These are phyloP conservation scores for Amphipyra berbera DNA, from an alignment of 2,888 invertebrate genomes.

Conservation along the genomic window DNA sequence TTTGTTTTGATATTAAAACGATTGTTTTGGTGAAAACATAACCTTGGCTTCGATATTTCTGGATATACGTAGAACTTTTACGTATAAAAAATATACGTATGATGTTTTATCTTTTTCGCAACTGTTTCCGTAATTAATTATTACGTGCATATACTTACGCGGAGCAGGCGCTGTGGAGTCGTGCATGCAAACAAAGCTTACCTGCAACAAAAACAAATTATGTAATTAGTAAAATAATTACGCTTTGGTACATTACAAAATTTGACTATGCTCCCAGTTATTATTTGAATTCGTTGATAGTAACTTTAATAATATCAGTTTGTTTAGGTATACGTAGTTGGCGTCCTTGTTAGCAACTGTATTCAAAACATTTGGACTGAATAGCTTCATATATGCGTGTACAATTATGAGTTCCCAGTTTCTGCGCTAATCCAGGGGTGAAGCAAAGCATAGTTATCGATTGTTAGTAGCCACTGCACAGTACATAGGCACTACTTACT, in stretches of 20 bases:
- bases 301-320: slow-evolving; percentile 22
- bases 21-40: slow-evolving; percentile 66
- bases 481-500: no score
- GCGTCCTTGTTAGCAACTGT: slow-evolving; percentile 19
- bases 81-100: not conserved
- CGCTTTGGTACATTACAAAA: slow-evolving; percentile 11
- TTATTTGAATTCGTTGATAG: slow-evolving; percentile 11
- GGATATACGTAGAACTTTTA: slow-evolving; percentile 12
- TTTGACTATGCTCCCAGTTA: slow-evolving; percentile 17
- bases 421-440: no score
- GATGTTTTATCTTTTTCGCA: not conserved
- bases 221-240: slow-evolving; percentile 44
- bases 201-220: slow-evolving; percentile 67
- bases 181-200: slow-evolving; percentile 41
- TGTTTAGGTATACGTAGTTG: slow-evolving; percentile 16
- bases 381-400: slow-evolving; percentile 14
- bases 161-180: slow-evolving; percentile 5
- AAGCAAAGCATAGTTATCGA: no score
- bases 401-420: slow-evolving; percentile 2
- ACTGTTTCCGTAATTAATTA: slow-evolving; percentile 11
- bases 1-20: slow-evolving; percentile 64
- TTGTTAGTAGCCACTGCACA: no score
- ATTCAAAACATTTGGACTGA: slow-evolving; percentile 29
- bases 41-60: slow-evolving; percentile 67
- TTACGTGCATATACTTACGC: slow-evolving; percentile 23